Percentiles rank a stretch among this genome's conserved stretches.
Conservation (phyloP, 2,113 vertebrate genomes). For the Cranoglanis bouderius region DNA sequence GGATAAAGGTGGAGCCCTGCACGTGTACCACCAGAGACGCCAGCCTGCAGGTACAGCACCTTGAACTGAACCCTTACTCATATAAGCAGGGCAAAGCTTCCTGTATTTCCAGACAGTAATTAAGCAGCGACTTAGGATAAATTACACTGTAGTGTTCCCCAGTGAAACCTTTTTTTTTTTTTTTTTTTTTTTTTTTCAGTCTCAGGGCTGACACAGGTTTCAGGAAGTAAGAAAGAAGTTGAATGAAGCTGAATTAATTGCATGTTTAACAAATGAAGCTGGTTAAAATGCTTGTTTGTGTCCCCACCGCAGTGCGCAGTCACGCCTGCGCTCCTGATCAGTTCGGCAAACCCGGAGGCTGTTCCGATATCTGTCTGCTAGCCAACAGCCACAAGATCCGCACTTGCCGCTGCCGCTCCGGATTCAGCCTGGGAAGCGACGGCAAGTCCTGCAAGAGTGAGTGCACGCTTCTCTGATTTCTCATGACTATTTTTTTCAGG, state of each 20-base stretch:
- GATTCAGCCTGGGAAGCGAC: conserved; percentile 93
- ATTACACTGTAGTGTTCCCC: conserved; percentile 16
- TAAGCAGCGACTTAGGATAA: not conserved
- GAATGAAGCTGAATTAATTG: not conserved
- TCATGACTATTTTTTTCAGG: not conserved
- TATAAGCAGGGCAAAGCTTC: not conserved
- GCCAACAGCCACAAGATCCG: conserved; percentile 94
- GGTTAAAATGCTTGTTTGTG: not conserved
- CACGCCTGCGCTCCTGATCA: conserved; percentile 90
- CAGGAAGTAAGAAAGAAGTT: not conserved
- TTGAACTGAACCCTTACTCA: not conserved
- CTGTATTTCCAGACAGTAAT: conserved; percentile 18
- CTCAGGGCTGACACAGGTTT: not conserved
- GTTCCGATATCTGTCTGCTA: conserved; percentile 94
- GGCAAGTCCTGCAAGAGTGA: conserved; percentile 97
- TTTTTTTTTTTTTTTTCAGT: not conserved
- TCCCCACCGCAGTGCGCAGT: conserved; percentile 80
- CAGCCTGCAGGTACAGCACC: conserved; percentile 84
- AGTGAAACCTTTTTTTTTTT: conserved; percentile 6
- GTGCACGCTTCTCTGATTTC: conserved; percentile 35
- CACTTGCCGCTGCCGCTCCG: conserved; percentile 92
- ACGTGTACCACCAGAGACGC: conserved; percentile 94
- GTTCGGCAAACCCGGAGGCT: conserved; percentile 88
- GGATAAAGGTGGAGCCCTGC: conserved; percentile 89
- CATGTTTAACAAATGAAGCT: not conserved